These are phyloP conservation scores for Eremophila alpestris DNA, from an alignment of 2,797 vertebrate species.

Conservation along the genomic window DNA sequence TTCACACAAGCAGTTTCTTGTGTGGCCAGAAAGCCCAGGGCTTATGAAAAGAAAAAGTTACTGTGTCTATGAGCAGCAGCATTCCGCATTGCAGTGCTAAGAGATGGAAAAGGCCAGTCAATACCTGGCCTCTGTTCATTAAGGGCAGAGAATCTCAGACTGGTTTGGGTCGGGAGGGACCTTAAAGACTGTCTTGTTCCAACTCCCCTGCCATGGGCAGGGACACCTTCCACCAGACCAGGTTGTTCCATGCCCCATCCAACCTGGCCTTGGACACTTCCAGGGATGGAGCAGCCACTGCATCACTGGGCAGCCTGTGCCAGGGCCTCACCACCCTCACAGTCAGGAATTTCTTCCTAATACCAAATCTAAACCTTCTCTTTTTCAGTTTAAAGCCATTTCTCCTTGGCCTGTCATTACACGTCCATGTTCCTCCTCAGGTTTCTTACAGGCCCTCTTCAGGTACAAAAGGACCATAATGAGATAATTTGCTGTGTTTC, in stretches of 20 bases:
- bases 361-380: neutral
- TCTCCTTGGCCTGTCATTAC: neutral
- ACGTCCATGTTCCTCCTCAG: neutral
- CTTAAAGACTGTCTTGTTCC: neutral
- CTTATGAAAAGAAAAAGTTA: neutral
- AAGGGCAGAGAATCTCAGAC: neutral
- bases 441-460: neutral
- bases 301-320: neutral
- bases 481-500: neutral
- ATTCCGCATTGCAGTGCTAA: neutral
- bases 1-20: conserved; percentile 30
- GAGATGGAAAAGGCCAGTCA: neutral
- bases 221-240: neutral
- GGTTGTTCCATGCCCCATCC: neutral
- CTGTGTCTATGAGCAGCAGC: neutral
- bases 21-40: neutral
- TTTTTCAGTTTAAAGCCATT: neutral
- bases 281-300: neutral
- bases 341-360: neutral
- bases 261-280: neutral
- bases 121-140: neutral
- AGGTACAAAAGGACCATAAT: neutral
- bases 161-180: neutral
- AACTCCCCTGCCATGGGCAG: neutral
- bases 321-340: neutral